phyloP scores from a whole-genome alignment of 2,113 vertebrate species.

The Rostratula benghalensis region DNA sequence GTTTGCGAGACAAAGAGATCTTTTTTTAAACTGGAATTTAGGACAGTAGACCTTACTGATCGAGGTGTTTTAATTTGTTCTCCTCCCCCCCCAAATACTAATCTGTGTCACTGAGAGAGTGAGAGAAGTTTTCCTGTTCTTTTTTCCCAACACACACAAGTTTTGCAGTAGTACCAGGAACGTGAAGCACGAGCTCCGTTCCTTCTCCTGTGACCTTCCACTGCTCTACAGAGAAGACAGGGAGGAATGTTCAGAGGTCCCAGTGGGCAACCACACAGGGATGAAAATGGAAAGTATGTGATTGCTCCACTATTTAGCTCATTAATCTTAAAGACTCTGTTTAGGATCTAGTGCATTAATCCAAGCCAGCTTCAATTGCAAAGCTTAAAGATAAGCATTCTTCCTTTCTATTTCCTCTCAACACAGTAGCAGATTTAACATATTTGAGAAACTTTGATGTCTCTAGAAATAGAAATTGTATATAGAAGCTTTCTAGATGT shows the following conservation, averaged over 20 bases:
- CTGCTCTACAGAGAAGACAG: background rate
- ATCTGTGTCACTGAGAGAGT: accelerated
- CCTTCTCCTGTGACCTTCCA: background rate
- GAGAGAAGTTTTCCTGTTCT: background rate
- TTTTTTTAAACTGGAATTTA: background rate
- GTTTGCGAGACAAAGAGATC: slow-evolving; percentile 24
- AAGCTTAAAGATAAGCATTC: background rate
- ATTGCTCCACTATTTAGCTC: slow-evolving; percentile 24
- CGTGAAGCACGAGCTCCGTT: background rate
- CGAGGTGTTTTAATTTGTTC: background rate
- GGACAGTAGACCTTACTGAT: background rate
- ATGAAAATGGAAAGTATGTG: slow-evolving; percentile 27
- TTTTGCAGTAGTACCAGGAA: background rate
- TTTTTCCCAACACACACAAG: background rate
- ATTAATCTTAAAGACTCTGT: slow-evolving; percentile 23
- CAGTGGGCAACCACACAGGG: background rate
- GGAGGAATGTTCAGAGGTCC: background rate
- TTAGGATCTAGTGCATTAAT: background rate
- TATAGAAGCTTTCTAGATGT: background rate
- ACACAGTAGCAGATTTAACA: background rate
- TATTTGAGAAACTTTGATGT: background rate
- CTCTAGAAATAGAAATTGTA: background rate
- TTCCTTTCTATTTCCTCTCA: background rate
- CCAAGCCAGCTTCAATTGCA: background rate
- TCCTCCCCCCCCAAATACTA: background rate